These are phyloP conservation scores for Drosophila bunnanda DNA, from an alignment of 2,888 invertebrate genomes.

Conservation along the genomic window DNA sequence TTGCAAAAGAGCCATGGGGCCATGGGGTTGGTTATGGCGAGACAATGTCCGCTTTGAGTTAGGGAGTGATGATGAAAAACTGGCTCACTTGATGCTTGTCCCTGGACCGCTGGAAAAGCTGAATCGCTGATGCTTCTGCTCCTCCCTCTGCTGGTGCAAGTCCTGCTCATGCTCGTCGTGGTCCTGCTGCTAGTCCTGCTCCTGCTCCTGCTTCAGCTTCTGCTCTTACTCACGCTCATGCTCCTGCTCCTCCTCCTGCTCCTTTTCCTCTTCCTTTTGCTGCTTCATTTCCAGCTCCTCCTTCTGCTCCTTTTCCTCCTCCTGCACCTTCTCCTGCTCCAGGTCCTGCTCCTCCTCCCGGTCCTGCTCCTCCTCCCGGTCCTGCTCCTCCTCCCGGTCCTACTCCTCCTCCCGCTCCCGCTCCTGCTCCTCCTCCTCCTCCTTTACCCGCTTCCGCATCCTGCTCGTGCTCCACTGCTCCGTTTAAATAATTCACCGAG, in stretches of 20 bases:
- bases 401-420: too few relatives aligned
- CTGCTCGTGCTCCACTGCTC: background rate
- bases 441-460: background rate
- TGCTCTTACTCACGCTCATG: background rate
- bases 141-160: background rate
- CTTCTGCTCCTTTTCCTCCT: background rate
- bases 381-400: background rate
- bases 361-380: background rate
- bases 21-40: slow-evolving; percentile 1
- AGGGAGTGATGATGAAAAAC: slow-evolving; percentile 55
- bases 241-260: background rate
- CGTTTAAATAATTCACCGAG: slow-evolving; percentile 62
- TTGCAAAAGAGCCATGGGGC: too few relatives aligned
- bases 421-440: background rate
- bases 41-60: slow-evolving; percentile 40
- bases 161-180: background rate
- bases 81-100: slow-evolving; percentile 26
- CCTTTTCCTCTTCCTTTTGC: background rate
- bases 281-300: background rate
- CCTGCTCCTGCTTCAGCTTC: background rate
- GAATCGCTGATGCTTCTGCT: background rate
- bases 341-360: background rate
- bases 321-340: background rate
- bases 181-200: background rate
- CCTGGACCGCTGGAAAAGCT: slow-evolving; percentile 7